These are phyloP conservation scores for Meliscaeva auricollis DNA, from an alignment of 2,888 invertebrate genomes.

Conservation along the genomic window DNA sequence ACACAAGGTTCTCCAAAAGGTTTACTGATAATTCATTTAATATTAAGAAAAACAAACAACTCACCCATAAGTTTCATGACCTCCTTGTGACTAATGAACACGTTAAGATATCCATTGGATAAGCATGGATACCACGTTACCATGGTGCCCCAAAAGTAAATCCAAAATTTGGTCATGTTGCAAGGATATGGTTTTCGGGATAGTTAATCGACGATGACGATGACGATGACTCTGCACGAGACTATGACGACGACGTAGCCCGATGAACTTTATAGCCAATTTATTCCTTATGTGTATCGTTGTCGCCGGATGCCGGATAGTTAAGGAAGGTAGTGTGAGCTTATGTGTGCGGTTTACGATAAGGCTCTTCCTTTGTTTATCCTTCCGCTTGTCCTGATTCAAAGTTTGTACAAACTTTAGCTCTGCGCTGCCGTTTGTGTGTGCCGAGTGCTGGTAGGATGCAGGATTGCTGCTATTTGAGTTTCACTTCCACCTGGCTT, in stretches of 20 bases:
- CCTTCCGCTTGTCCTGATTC: slow-evolving; percentile 72
- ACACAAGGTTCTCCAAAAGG: background rate
- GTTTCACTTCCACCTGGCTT: slow-evolving; percentile 64
- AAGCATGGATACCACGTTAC: slow-evolving; percentile 81
- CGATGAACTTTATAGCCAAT: slow-evolving; percentile 71
- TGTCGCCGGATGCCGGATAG: slow-evolving; percentile 6
- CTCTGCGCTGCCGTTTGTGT: background rate
- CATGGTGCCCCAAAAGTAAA: slow-evolving; percentile 79
- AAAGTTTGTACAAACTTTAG: slow-evolving; percentile 62
- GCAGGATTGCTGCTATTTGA: slow-evolving; percentile 56
- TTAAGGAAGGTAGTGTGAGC: slow-evolving; percentile 30
- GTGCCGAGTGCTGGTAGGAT: slow-evolving; percentile 2
- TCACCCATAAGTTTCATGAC: slow-evolving; percentile 92
- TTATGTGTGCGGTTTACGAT: slow-evolving; percentile 64
- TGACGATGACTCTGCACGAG: background rate
- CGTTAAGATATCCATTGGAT: slow-evolving; percentile 90
- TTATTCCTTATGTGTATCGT: slow-evolving; percentile 57
- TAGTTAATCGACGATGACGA: slow-evolving; percentile 58
- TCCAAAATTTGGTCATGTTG: slow-evolving; percentile 79
- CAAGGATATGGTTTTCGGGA: slow-evolving; percentile 39
- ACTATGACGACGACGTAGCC: slow-evolving; percentile 28
- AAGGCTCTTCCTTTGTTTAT: slow-evolving; percentile 72
- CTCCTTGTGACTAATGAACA: slow-evolving; percentile 92
- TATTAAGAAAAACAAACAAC: slow-evolving; percentile 78
- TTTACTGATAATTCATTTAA: slow-evolving; percentile 31